Conservation (phyloP, 2,113 vertebrate genomes). For the Poeciliopsis occidentalis region DNA sequence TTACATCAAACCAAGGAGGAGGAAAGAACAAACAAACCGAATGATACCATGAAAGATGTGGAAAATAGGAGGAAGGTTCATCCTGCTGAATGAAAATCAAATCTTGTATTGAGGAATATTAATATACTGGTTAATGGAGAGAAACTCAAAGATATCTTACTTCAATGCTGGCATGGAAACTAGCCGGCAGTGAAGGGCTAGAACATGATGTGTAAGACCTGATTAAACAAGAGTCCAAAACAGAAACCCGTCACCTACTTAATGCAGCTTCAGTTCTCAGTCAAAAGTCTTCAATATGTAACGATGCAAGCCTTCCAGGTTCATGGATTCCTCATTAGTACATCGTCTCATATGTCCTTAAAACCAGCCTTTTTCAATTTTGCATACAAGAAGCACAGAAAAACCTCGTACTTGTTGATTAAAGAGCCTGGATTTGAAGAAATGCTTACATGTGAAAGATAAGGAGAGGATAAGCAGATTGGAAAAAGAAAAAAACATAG, state of each 20-base stretch:
- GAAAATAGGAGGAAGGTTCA: constrained; percentile 28
- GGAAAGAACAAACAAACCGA: constrained; percentile 42
- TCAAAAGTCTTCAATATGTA: constrained; percentile 34
- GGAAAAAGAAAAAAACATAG: constrained; percentile 39
- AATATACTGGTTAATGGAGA: constrained; percentile 22
- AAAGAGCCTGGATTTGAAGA: constrained; percentile 13
- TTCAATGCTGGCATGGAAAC: constrained; percentile 32
- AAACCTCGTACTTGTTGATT: constrained; percentile 11
- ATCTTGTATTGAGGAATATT: constrained; percentile 39
- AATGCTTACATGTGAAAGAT: constrained; percentile 10
- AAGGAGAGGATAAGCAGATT: background rate
- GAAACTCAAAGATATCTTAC: constrained; percentile 29
- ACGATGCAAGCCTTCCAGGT: constrained; percentile 36
- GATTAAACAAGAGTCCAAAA: constrained; percentile 47
- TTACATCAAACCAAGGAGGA: constrained; percentile 29
- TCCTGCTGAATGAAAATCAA: constrained; percentile 48
- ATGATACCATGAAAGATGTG: constrained; percentile 51
- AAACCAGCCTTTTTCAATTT: constrained; percentile 23
- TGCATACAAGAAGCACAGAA: constrained; percentile 16
- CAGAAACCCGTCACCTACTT: constrained; percentile 30
- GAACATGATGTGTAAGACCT: constrained; percentile 51
- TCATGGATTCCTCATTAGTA: constrained; percentile 26
- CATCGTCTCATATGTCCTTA: constrained; percentile 14
- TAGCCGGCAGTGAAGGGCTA: constrained; percentile 48
- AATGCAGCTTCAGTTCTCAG: constrained; percentile 39